These are phyloP conservation scores for Triplophysa tibetana DNA, from an alignment of 2,113 vertebrate genomes.

Conservation along the genomic window DNA sequence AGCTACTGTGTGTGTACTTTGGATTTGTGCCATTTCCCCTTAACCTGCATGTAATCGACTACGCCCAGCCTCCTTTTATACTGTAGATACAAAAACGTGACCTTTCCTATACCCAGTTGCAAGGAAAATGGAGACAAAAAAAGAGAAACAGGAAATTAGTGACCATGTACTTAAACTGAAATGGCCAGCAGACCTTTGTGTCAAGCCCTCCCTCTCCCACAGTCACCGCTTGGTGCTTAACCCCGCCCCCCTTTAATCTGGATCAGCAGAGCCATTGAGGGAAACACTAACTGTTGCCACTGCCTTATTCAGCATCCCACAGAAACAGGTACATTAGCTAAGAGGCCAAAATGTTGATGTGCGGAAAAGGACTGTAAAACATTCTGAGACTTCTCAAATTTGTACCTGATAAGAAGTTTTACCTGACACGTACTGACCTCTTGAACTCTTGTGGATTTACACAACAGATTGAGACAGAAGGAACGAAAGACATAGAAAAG, in stretches of 20 bases:
- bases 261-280: conserved; percentile 36
- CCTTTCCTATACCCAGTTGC: conserved; percentile 8
- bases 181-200: conserved; percentile 44
- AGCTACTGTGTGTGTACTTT: not conserved
- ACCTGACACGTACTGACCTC: not conserved
- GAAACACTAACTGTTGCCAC: not conserved
- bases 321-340: conserved; percentile 36
- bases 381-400: not conserved
- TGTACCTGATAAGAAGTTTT: not conserved
- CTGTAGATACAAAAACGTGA: conserved; percentile 21
- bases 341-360: not conserved
- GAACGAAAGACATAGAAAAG: not conserved
- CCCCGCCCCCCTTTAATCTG: conserved; percentile 47
- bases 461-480: not conserved
- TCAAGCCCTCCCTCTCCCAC: conserved; percentile 35
- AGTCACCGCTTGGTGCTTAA: conserved; percentile 17
- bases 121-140: conserved; percentile 27
- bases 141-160: conserved; percentile 29
- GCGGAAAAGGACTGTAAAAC: not conserved
- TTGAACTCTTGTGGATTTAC: conserved; percentile 22
- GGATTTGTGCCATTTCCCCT: conserved; percentile 26
- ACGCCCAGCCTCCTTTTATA: conserved; percentile 30
- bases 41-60: conserved; percentile 32
- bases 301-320: conserved; percentile 38
- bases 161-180: not conserved